These are phyloP conservation scores for Tapera naevia DNA, from an alignment of 2,797 vertebrate genomes.

Conservation along the genomic window DNA sequence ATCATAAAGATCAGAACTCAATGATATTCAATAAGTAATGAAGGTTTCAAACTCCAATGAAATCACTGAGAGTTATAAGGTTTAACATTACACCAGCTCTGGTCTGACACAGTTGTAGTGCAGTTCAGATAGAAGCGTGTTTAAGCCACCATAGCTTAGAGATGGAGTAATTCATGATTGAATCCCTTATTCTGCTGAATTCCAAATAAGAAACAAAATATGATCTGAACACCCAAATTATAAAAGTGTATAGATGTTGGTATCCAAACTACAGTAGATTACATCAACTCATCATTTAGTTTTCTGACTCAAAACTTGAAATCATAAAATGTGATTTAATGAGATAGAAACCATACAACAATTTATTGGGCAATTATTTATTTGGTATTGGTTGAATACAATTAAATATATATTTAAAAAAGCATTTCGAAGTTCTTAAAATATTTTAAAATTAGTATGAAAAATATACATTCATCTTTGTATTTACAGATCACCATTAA, in stretches of 20 bases:
- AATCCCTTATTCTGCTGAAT: neutral
- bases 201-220: neutral
- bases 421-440: neutral
- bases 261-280: neutral
- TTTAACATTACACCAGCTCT: neutral
- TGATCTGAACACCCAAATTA: neutral
- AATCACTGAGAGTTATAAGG: neutral
- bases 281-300: no score
- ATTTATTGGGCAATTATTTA: no score
- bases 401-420: neutral
- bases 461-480: neutral
- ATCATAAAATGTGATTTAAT: no score
- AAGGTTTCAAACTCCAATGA: neutral
- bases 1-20: neutral
- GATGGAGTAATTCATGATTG: neutral
- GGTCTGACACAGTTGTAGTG: neutral
- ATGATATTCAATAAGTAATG: neutral
- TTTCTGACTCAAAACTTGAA: no score
- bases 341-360: no score
- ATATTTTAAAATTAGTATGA: neutral
- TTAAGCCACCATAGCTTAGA: neutral
- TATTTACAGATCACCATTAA: neutral
- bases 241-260: neutral
- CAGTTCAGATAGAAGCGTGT: accelerated
- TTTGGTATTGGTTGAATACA: neutral